Conservation (phyloP, 92 coral and sea anemone genomes). For the Pocillopora meandrina region DNA sequence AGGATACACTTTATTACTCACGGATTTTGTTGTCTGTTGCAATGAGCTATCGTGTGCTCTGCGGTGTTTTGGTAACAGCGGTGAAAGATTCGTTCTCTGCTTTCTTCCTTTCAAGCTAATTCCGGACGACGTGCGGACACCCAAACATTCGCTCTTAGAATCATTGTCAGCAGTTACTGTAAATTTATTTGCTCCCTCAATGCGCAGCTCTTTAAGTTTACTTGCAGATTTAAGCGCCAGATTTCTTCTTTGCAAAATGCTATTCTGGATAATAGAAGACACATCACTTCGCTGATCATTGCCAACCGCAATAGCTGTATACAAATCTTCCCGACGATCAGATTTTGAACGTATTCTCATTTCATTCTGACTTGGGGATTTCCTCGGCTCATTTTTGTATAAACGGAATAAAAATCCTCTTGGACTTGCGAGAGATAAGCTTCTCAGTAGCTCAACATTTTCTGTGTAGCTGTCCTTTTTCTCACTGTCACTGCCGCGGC, state of each 20-base stretch:
- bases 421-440: conserved; percentile 30
- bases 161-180: not conserved
- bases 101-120: not conserved
- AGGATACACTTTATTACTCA: conserved; percentile 6
- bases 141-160: not conserved
- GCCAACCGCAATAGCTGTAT: not conserved
- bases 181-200: conserved; percentile 16
- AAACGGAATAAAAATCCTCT: conserved; percentile 39
- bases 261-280: conserved; percentile 10
- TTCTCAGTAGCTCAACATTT: conserved; percentile 15
- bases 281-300: not conserved
- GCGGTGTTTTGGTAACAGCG: conserved; percentile 13
- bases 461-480: conserved; percentile 10
- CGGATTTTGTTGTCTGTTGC: not conserved
- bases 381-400: conserved; percentile 7
- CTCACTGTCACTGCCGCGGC: not conserved
- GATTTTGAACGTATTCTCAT: not conserved
- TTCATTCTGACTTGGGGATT: not conserved
- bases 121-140: not conserved
- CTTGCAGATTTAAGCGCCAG: conserved; percentile 7
- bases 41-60: not conserved
- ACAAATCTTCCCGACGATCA: not conserved
- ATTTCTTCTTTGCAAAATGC: conserved; percentile 33
- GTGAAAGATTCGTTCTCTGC: not conserved
- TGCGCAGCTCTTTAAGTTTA: conserved; percentile 20